Evolutionary conservation across 2,888 invertebrate genomes (phyloP), one percentile per base, ranked within the genome.

Genomic region (Melipona beecheii): DNA sequence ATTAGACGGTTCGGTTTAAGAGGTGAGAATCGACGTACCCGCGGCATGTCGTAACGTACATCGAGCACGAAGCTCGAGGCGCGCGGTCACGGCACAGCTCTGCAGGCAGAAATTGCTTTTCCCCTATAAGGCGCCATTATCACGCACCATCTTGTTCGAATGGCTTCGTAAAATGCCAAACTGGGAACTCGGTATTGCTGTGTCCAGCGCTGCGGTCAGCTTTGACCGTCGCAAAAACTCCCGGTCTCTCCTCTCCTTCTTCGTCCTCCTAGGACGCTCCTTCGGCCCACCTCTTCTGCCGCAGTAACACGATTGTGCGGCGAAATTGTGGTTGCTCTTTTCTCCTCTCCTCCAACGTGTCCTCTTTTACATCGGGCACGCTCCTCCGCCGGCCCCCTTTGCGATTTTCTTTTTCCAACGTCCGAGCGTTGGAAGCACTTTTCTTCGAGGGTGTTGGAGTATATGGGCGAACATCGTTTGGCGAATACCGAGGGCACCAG

Each of bases 61-160:
- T 81, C 66, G 78, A 58, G 88, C 80, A 81, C 84, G 84, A 75
- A 71, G 80, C 83, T 52, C 50, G 75, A 60, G 78, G 82, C 79
- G 72, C 78, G 76, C 58, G 85, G 85, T 74, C 64, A 78, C 74
- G 71, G 79, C 85, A 76, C 73, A 78, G 85, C 76, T 84, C 83
- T 75, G 85, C 84, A 81, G 87, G 88, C 90, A 91, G 93, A 94
- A 94, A 94, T 94, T 94, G 93, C 93, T 93, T 93, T 93, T 93
- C 92, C 91, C 92, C 90, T 92, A 92, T 93, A 93, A 93, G 93
- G 92, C 91, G 90, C 93, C 92, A 93, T 93, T 94, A 94, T 94
- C 93, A 93, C 92, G 93, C 92, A 92, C 93, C 94, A 94, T 93
- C 93, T 93, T 94, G 94, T 90, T 91, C 91, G 89, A 94, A 94